phyloP scores from a whole-genome alignment of 1,140 invertebrate genomes.

The Coelopa frigida region DNA sequence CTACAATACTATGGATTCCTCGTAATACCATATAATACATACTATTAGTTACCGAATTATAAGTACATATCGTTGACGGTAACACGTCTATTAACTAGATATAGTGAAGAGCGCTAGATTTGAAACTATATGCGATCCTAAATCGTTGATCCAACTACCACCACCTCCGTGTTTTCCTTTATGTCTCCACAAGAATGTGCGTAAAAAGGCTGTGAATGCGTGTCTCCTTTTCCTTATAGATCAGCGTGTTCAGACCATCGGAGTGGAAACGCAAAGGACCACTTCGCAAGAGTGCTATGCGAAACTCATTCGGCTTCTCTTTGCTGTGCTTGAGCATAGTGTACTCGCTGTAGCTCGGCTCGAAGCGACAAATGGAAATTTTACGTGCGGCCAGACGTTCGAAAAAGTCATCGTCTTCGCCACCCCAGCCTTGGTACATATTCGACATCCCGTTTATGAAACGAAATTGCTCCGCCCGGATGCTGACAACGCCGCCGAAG shows the following conservation, averaged over 20 bases:
- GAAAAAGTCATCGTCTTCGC: conserved; percentile 87
- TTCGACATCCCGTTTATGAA: conserved; percentile 83
- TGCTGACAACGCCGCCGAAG: conserved; percentile 70
- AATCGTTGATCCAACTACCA: conserved; percentile 3
- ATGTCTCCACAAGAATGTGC: conserved; percentile 50
- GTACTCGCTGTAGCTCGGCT: conserved; percentile 63
- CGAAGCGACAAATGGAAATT: conserved; percentile 60
- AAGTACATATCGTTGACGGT: too few species aligned
- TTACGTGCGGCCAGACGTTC: conserved; percentile 49
- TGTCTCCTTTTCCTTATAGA: conserved; percentile 54
- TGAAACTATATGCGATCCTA: too few species aligned
- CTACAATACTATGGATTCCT: too few species aligned
- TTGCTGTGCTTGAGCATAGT: conserved; percentile 69
- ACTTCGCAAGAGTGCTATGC: conserved; percentile 25
- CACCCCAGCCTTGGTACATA: conserved; percentile 79
- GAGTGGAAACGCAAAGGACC: conserved; percentile 51
- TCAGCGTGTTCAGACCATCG: conserved; percentile 65
- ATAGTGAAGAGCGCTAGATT: too few species aligned
- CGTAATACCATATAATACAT: too few species aligned
- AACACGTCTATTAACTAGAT: too few species aligned
- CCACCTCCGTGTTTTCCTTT: background rate
- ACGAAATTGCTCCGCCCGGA: conserved; percentile 63
- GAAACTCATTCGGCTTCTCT: conserved; percentile 43
- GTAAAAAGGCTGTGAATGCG: conserved; percentile 53
- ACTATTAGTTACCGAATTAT: too few species aligned